A percentile compares a stretch with the other conserved stretches of the same genome.
Evolutionary conservation across 2,113 vertebrate species (phyloP).

Genomic region (Forbesichthys papilliferus): DNA sequence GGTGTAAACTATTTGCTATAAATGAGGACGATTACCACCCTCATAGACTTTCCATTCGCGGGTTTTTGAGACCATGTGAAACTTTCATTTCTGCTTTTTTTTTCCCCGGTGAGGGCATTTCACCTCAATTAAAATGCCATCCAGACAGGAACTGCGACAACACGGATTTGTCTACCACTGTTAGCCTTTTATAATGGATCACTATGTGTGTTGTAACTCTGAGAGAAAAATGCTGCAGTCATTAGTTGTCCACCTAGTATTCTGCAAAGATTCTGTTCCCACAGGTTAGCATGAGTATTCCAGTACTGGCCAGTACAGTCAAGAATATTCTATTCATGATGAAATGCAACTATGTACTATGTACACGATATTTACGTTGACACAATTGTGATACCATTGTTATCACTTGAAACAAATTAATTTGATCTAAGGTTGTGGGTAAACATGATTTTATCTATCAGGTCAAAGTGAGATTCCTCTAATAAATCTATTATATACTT

Average conservation of each 20-base stretch:
- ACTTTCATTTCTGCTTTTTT: background rate
- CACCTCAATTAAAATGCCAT: conserved; percentile 37
- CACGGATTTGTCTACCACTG: conserved; percentile 11
- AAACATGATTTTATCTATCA: too few relatives aligned
- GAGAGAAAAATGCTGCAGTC: conserved; percentile 16
- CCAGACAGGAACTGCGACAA: conserved; percentile 13
- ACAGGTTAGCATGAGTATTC: conserved; percentile 44
- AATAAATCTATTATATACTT: too few relatives aligned
- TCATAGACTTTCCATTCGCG: background rate
- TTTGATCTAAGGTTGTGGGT: too few relatives aligned
- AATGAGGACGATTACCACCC: background rate
- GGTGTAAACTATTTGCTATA: background rate
- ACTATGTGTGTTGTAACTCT: conserved; percentile 31
- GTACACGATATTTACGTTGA: too few relatives aligned
- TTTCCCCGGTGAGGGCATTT: background rate
- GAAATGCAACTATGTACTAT: too few relatives aligned
- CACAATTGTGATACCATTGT: too few relatives aligned
- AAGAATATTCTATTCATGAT: conserved; percentile 13
- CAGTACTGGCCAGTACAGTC: conserved; percentile 16
- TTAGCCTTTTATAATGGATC: conserved; percentile 9
- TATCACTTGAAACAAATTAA: too few relatives aligned
- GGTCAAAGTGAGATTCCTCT: too few relatives aligned
- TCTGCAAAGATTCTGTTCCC: conserved; percentile 35
- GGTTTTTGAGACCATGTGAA: background rate
- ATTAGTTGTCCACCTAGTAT: conserved; percentile 22